phyloP scores from a whole-genome alignment of 2,888 invertebrate genomes.

The Apantesis nais region DNA sequence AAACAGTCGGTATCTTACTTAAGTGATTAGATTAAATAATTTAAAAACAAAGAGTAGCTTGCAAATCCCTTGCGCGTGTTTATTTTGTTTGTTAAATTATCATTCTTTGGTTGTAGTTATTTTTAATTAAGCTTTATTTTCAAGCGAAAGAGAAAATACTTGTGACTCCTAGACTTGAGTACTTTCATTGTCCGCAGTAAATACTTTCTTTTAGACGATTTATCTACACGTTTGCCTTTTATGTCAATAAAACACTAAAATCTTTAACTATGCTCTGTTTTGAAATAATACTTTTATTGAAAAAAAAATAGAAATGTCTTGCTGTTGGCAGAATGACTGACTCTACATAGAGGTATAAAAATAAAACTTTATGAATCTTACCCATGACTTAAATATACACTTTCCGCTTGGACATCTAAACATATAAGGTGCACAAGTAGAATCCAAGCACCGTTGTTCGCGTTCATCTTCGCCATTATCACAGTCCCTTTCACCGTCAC shows the following conservation, averaged over 20 bases:
- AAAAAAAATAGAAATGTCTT: not conserved
- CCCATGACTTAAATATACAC: constrained; percentile 86
- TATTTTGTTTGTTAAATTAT: not conserved
- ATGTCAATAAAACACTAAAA: no score
- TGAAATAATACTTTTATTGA: not conserved
- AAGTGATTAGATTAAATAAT: not conserved
- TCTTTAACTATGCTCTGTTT: not conserved
- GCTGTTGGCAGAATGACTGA: not conserved
- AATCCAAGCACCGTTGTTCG: constrained; percentile 86
- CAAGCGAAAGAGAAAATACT: no score
- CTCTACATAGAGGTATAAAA: not conserved
- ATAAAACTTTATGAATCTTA: constrained; percentile 51
- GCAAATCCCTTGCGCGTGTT: not conserved
- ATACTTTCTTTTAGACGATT: no score
- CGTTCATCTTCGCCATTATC: constrained; percentile 90
- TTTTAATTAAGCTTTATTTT: no score
- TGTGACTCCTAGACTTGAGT: no score
- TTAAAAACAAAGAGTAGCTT: not conserved
- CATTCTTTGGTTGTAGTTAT: no score
- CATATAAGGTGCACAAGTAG: constrained; percentile 90
- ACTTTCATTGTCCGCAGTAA: no score
- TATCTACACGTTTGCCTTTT: no score
- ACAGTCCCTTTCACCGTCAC: constrained; percentile 94
- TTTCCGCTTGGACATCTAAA: constrained; percentile 87
- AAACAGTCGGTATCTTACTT: not conserved